Percentiles rank a stretch among this genome's conserved stretches.
phyloP scores from a whole-genome alignment of 2,113 vertebrate species.

The Lamprologus lemairii region DNA sequence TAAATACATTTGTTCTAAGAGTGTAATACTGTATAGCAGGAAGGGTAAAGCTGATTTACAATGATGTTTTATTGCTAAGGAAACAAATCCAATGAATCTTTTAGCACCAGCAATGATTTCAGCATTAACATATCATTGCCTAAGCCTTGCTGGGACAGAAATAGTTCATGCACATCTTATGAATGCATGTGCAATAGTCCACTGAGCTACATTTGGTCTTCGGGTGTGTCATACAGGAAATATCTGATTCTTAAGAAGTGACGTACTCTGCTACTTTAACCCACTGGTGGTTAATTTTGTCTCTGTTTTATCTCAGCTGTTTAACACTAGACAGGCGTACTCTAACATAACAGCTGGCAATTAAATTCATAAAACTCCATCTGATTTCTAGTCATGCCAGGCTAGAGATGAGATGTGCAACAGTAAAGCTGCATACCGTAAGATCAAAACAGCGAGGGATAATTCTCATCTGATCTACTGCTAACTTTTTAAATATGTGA shows the following conservation, averaged over 20 bases:
- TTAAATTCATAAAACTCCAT: not conserved
- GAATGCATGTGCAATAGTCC: not conserved
- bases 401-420: not conserved
- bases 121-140: not conserved
- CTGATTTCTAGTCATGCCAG: not conserved
- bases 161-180: not conserved
- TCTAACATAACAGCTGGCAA: accelerated
- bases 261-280: not conserved
- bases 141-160: not conserved
- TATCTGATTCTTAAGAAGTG: not conserved
- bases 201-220: not conserved
- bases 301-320: not conserved
- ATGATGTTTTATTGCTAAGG: not conserved
- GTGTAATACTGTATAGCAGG: not conserved
- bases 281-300: not conserved
- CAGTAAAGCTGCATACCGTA: not conserved
- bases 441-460: not conserved
- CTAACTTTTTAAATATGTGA: not conserved
- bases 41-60: not conserved
- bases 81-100: not conserved
- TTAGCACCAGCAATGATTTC: accelerated
- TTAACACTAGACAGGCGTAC: not conserved
- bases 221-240: not conserved
- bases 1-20: not conserved
- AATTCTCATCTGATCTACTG: not conserved